Evolutionary conservation across 2,797 vertebrate species (phyloP).

Genomic region (Sebastes elongatus): DNA sequence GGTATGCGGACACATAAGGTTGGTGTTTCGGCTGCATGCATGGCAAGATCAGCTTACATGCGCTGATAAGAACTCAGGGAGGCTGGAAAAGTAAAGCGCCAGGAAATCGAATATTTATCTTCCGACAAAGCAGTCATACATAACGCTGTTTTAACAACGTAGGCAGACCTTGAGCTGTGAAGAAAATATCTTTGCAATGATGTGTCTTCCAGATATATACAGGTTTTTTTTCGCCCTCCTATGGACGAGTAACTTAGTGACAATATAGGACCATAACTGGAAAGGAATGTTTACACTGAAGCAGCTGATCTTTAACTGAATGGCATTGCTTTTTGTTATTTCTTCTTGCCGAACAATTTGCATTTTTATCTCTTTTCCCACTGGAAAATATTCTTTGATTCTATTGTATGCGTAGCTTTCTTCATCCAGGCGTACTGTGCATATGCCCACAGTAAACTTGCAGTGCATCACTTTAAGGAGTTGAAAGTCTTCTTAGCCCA

Average conservation of each 20-base stretch:
- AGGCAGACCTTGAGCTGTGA: conserved; percentile 19
- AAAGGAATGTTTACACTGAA: conserved; percentile 24
- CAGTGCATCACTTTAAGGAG: conserved; percentile 19
- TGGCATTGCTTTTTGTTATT: not conserved
- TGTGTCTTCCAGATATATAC: not conserved
- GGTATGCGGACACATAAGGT: conserved; percentile 32
- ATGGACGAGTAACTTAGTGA: not conserved
- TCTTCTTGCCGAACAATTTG: not conserved
- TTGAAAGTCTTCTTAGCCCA: conserved; percentile 31
- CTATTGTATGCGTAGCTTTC: not conserved
- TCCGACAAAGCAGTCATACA: conserved; percentile 32
- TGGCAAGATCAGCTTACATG: conserved; percentile 22
- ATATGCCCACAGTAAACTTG: not conserved
- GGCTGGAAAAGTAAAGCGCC: conserved; percentile 17
- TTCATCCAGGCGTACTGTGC: not conserved
- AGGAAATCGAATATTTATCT: conserved; percentile 38
- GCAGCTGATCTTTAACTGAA: conserved; percentile 12
- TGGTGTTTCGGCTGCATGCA: conserved; percentile 46
- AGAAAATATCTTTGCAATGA: conserved; percentile 23
- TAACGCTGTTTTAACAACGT: conserved; percentile 10
- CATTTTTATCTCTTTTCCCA: not conserved
- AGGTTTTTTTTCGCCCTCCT: not conserved
- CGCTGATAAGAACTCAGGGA: conserved; percentile 48
- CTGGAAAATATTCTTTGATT: not conserved
- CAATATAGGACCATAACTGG: conserved; percentile 3